A percentile compares a stretch with the other conserved stretches of the same genome.
These are phyloP conservation scores for Onychomys leucogaster DNA, from an alignment of 2,797 vertebrate species.

Conservation along the genomic window DNA sequence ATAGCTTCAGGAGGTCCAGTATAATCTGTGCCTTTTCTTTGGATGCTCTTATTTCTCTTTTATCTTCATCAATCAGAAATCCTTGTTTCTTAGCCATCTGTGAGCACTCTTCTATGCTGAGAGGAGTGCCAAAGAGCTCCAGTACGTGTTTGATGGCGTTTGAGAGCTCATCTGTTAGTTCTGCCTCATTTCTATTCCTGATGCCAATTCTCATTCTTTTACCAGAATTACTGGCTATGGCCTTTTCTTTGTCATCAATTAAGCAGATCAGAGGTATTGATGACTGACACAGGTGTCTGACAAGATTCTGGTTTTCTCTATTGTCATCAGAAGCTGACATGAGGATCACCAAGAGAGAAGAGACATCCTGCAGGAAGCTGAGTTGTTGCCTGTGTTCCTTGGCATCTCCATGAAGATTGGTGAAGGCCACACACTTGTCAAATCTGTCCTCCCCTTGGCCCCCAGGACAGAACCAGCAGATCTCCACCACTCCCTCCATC, in stretches of 20 bases:
- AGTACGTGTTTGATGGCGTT: slow-evolving; percentile 51
- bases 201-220: slow-evolving; percentile 84
- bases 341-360: neutral
- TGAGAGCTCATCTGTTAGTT: slow-evolving; percentile 81
- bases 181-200: slow-evolving; percentile 85
- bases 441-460: neutral
- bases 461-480: neutral
- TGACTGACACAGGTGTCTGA: slow-evolving; percentile 65
- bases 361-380: neutral
- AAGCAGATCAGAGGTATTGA: slow-evolving; percentile 84
- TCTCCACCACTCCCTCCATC: neutral
- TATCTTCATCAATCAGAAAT: slow-evolving; percentile 84
- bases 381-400: neutral
- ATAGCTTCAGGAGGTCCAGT: slow-evolving; percentile 60
- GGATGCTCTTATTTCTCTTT: slow-evolving; percentile 70
- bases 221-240: accelerated
- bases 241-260: slow-evolving; percentile 71
- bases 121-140: neutral
- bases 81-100: slow-evolving; percentile 25
- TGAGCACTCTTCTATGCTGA: slow-evolving; percentile 4
- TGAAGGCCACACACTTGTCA: neutral
- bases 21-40: slow-evolving; percentile 61
- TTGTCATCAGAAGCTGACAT: slow-evolving; percentile 24
- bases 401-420: neutral
- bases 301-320: slow-evolving; percentile 16